These are phyloP conservation scores for Micropoecilia bifurca DNA, from an alignment of 2,797 vertebrate species.

Conservation along the genomic window DNA sequence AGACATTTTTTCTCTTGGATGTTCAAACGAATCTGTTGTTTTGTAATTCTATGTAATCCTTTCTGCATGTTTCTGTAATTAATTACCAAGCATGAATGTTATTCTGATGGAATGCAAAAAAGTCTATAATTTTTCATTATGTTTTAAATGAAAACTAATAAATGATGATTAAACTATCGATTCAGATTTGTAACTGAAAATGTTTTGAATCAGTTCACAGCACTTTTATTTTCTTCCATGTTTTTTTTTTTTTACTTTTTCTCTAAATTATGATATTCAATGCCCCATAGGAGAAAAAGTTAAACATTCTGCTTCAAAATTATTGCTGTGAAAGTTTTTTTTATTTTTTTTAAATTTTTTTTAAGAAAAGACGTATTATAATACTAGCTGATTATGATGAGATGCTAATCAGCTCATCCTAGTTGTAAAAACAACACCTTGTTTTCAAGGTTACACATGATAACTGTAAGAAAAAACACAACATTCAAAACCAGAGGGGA, in stretches of 20 bases:
- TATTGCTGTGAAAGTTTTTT: no score
- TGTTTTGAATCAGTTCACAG: not conserved
- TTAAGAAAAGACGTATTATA: not conserved
- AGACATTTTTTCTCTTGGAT: not conserved
- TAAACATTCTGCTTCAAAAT: not conserved
- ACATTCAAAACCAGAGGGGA: no score
- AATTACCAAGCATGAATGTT: conserved; percentile 58
- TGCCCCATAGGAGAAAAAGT: not conserved
- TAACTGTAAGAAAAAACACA: not conserved
- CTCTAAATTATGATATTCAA: not conserved
- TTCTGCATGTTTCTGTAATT: conserved; percentile 44
- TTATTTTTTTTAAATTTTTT: not conserved
- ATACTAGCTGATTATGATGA: not conserved
- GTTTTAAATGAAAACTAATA: conserved; percentile 57
- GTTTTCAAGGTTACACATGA: not conserved
- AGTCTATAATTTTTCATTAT: conserved; percentile 39
- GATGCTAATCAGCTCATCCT: not conserved
- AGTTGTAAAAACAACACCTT: not conserved
- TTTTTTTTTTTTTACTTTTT: not conserved
- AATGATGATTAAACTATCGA: conserved; percentile 25
- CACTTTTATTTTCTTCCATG: not conserved
- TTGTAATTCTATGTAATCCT: not conserved
- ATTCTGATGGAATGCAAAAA: conserved; percentile 48
- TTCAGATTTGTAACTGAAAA: not conserved
- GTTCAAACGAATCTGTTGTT: not conserved